Evolutionary conservation across 2,113 vertebrate genomes (phyloP), one percentile per base, ranked within the genome.

Genomic region (Hucho hucho): DNA sequence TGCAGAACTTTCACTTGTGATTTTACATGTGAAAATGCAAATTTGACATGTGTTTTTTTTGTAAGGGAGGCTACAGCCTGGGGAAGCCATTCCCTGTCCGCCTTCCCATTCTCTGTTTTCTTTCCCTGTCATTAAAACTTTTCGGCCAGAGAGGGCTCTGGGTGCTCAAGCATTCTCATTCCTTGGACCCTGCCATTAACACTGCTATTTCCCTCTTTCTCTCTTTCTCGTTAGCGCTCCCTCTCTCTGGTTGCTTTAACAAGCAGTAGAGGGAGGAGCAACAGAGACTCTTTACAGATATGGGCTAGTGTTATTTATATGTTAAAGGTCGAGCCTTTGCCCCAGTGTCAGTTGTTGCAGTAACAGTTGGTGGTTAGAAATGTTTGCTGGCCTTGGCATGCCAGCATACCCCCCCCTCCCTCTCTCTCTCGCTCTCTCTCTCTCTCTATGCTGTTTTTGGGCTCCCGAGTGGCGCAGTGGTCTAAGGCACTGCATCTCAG

Each of bases 281-380:
- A 68, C 24, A 69, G 58, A 29, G 29, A 43, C 7, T 43, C 37
- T 9, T 11, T 79, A 84, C 84, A 86, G 82, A 86, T 85, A 88
- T 58, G 76, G 71, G 56, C 9, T 56, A 61, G 71, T 66, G 82
- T 84, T 77, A 65, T 70, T 43, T 43, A 43, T 43, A 9, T 11
- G 37, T 43, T 43, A 11, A 43, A 2, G 37, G 9, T 11, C 37
- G 9, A 43, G 37, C 37, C 64, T 82, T 84, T 77, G 68, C 77
- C 79, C 56, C n/a, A 5, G 32, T 72, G 28, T 80, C 65, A 73
- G 75, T 68, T 78, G 32, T 37, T 37, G 61, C 61, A 67, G 63
- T 46, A 65, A 70, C 72, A 82, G 64, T 77, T 82, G 47, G 70
- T 20, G 74, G 49, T 46, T 46, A 64, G 37, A 43, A 11, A 43